phyloP scores from a whole-genome alignment of 2,797 vertebrate species.

The Thamnophis elegans region DNA sequence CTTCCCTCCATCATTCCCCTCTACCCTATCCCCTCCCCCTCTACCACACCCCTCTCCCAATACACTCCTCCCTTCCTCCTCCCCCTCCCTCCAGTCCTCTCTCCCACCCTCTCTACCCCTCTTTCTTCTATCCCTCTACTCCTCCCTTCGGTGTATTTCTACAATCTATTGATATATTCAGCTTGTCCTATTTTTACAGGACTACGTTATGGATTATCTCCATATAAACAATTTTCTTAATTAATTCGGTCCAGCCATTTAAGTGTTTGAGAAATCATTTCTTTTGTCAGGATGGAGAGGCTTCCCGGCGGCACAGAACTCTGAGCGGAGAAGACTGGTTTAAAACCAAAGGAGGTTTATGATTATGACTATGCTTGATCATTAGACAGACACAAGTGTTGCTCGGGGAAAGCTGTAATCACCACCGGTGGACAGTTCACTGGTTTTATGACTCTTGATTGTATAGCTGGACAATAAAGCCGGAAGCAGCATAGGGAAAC shows the following conservation, averaged over 20 bases:
- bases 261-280: not conserved
- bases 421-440: slow-evolving; percentile 1
- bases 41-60: no score
- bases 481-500: not conserved
- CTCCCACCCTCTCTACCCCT: no score
- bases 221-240: slow-evolving; percentile 20
- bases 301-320: not conserved
- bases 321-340: not conserved
- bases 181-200: no score
- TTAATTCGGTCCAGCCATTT: slow-evolving; percentile 21
- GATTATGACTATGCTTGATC: slow-evolving; percentile 1
- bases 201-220: not conserved
- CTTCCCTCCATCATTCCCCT: no score
- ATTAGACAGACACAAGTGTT: slow-evolving; percentile 4
- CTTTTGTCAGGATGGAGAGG: not conserved
- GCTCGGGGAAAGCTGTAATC: slow-evolving; percentile 19
- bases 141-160: no score
- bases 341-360: slow-evolving; percentile 15
- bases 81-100: no score
- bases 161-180: no score
- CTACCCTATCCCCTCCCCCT: no score
- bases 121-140: no score
- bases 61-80: no score
- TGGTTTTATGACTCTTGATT: slow-evolving; percentile 23
- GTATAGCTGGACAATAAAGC: not conserved